Base-by-base conservation (phyloP, 2,888 invertebrate species). In the Eudemis profundana region DNA sequence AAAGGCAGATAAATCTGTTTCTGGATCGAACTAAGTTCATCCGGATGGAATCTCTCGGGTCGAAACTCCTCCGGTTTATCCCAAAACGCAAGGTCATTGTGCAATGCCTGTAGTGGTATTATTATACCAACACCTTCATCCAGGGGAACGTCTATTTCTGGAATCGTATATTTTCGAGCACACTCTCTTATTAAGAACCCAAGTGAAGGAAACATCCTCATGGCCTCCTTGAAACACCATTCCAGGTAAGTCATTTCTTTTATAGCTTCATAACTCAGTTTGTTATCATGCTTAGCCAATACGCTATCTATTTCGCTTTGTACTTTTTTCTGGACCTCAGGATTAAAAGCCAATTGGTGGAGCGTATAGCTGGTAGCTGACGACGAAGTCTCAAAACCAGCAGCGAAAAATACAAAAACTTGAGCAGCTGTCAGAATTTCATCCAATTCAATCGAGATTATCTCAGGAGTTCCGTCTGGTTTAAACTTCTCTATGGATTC, bases 361-460 rank as follows among this genome's bases (percentile, higher is more conserved):
- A 86, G 71, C 12, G 85, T 84, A 67, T 73, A 85, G 61, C 84
- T 85, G 10, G 85, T 82, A 1, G 85, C 83, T 0, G 85, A 83
- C 0, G 86, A 84, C 0, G 86, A 85, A 0, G 86, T 86, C 68
- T 87, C 87, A 27, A 87, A 85, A 7, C 85, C 86, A 7, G 86
- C 85, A 3, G 81, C 83, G 46, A 86, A 86, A 70, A 86, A 86
- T 8, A 66, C 53, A 14, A 66, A 53, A 7, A 65, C 61, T 49
- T 68, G 68, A 10, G 68, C 68, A 0, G 65, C 68, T 56, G 66
- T 66, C n/a, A 68, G 23, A 14, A 49, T 5, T 10, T 67, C 63
- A n/a, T 67, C 66, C 38, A 68, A 17, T 19, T 68, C 68, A n/a
- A 68, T 23, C 5, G 62, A 46, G 4, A 40, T 47, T 38, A 47